Evolutionary conservation across 2,888 invertebrate species (phyloP).

Genomic region (Tinea trinotella): DNA sequence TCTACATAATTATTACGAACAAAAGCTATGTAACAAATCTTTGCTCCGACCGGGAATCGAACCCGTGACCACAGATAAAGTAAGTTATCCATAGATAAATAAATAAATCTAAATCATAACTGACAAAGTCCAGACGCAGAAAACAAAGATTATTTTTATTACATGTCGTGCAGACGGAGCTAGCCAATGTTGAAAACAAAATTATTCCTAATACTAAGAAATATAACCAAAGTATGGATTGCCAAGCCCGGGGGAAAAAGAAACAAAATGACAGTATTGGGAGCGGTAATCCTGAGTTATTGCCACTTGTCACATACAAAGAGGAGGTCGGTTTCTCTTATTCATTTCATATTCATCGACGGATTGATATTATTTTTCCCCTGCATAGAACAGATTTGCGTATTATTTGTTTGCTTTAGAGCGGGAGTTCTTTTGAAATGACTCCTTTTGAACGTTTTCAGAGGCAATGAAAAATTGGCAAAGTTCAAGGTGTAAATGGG

Average conservation of each 20-base stretch:
- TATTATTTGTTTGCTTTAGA: constrained; percentile 15
- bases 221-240: constrained; percentile 31
- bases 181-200: not conserved
- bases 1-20: no score
- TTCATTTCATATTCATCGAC: constrained; percentile 32
- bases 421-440: constrained; percentile 8
- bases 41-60: no score
- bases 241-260: constrained; percentile 34
- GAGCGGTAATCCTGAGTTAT: constrained; percentile 60
- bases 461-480: not conserved
- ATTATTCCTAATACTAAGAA: constrained; percentile 21
- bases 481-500: not conserved
- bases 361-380: constrained; percentile 22
- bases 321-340: constrained; percentile 35
- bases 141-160: not conserved
- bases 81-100: no score
- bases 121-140: no score
- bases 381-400: constrained; percentile 4
- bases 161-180: not conserved
- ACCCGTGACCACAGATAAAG: no score
- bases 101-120: no score
- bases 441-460: not conserved
- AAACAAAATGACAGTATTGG: constrained; percentile 57
- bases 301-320: constrained; percentile 47
- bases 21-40: no score